Evolutionary conservation across 2,113 vertebrate species (phyloP), one percentile per base, ranked within the genome.

Genomic region (Nyctereutes procyonoides): DNA sequence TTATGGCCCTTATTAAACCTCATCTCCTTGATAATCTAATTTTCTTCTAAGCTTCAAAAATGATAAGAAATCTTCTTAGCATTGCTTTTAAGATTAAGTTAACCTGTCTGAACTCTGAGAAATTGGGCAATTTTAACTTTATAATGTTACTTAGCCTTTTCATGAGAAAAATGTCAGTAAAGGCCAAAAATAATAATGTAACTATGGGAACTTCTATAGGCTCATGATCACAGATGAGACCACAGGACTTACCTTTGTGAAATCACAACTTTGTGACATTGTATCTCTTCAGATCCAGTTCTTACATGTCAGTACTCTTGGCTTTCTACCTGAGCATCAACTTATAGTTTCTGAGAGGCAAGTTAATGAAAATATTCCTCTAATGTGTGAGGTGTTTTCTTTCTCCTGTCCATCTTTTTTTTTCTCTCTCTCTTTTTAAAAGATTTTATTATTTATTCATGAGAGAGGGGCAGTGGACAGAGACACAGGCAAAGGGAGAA

Each of bases 141-240:
- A 24, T 74, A 83, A 62, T 62, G 38, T 90, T 56, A 84, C 22
- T 94, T 95, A 85, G 53, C 32, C 53, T 89, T 96, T 93, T 89
- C 85, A 91, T 93, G 60, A 89, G 85, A 83, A 90, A 95, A 93
- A 95, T 95, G 58, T 95, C 95, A 86, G 71, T 65, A 95, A 91
- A 94, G 85, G 51, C n/a, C 17, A 93, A 96, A 96, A 94, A 82
- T 95, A 84, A 88, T 90, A 86, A 92, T 81, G 8, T 86, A 55
- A 92, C 88, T 81, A 2, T 69, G 53, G 55, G 22, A 91, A 76
- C 14, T 89, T 89, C 30, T 95, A 0, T 88, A 56, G 16, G 17
- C 28, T 84, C 69, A 15, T 60, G 55, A 62, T 74, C 26, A 80
- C 73, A 79, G 90, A 43, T 24, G 53, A 60, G 60, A 85, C 48